These are phyloP conservation scores for Heterotis niloticus DNA, from an alignment of 2,113 vertebrate species.

Conservation along the genomic window DNA sequence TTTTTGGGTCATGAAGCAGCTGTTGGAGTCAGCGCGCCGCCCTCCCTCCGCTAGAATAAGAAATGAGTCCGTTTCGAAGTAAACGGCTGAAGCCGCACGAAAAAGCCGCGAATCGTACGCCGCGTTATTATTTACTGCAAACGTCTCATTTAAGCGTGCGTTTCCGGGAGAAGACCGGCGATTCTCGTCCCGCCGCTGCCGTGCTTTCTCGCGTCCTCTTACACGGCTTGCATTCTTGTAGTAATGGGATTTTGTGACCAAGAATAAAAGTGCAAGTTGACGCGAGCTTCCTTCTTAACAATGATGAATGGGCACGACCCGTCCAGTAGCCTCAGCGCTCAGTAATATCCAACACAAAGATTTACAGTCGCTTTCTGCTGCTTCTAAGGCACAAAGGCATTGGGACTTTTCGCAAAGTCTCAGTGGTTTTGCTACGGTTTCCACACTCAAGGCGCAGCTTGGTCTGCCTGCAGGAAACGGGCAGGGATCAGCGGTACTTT, in stretches of 20 bases:
- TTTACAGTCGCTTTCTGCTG: too few species aligned
- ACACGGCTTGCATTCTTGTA: slow-evolving; percentile 14
- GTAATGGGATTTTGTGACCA: background rate
- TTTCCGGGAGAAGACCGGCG: background rate
- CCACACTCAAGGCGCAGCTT: too few species aligned
- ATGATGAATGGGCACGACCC: too few species aligned
- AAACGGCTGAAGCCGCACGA: slow-evolving; percentile 67
- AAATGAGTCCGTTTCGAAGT: slow-evolving; percentile 83
- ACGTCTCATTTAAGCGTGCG: slow-evolving; percentile 6
- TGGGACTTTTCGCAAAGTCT: too few species aligned
- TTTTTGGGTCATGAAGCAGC: slow-evolving; percentile 87
- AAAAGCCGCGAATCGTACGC: slow-evolving; percentile 26
- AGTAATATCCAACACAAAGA: background rate
- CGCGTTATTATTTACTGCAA: background rate
- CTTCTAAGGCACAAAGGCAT: too few species aligned
- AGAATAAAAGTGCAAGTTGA: slow-evolving; percentile 12
- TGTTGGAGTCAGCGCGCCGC: slow-evolving; percentile 73
- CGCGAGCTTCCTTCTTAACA: too few species aligned
- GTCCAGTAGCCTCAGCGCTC: background rate
- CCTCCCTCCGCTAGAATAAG: slow-evolving; percentile 79
- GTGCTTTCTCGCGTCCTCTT: background rate
- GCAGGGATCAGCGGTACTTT: too few species aligned
- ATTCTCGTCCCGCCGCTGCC: background rate
- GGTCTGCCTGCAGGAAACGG: too few species aligned
- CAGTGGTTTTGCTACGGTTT: too few species aligned